Conservation (phyloP, 2,888 invertebrate genomes). For the Drosophila anomalata region DNA sequence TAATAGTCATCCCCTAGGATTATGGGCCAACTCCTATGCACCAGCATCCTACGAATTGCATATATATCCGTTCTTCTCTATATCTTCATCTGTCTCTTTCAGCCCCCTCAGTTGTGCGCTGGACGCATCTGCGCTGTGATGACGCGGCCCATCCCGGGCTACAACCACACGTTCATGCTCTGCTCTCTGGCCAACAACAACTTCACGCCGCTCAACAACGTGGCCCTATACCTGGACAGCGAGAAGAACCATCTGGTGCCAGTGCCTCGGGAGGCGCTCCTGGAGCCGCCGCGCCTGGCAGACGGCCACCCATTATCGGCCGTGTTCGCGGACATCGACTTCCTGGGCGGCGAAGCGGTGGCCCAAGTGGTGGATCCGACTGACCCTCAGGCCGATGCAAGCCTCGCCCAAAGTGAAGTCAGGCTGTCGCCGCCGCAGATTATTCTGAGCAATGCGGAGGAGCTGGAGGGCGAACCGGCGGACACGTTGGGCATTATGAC, state of each 20-base stretch:
- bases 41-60: too few species aligned
- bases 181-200: constrained; percentile 87
- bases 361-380: constrained; percentile 50
- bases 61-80: too few species aligned
- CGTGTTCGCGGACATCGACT: constrained; percentile 54
- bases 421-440: constrained; percentile 7
- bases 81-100: neutral
- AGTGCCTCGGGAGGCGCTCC: constrained; percentile 71
- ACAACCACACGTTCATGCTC: constrained; percentile 89
- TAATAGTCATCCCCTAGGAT: too few species aligned
- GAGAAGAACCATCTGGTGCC: constrained; percentile 79
- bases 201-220: constrained; percentile 89
- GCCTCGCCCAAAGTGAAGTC: neutral
- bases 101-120: constrained; percentile 40
- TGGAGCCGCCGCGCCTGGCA: constrained; percentile 63
- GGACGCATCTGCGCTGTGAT: constrained; percentile 84
- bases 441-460: constrained; percentile 1
- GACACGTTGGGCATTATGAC: constrained; percentile 51
- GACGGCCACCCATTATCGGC: constrained; percentile 62
- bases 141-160: constrained; percentile 89
- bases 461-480: constrained; percentile 14
- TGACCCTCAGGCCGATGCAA: neutral
- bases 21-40: too few species aligned
- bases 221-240: constrained; percentile 80
- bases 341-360: constrained; percentile 52